A percentile compares a stretch with the other conserved stretches of the same genome.
Conservation (phyloP, 2,113 vertebrate species). For the Carassius carassius region DNA sequence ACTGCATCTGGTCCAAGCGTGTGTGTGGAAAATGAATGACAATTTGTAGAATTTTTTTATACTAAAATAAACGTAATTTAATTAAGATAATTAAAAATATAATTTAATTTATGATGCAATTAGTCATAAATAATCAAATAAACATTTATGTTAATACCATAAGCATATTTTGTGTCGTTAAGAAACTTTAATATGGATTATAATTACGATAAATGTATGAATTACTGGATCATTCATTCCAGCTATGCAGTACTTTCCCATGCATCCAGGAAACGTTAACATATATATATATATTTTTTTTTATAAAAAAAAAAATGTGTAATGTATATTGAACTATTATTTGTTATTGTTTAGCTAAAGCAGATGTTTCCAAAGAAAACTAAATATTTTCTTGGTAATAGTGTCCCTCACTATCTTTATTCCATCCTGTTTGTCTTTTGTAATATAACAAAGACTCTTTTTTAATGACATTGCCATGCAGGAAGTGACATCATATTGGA, state of each 20-base stretch:
- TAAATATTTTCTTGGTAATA: not conserved
- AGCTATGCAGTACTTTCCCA: not conserved
- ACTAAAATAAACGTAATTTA: not conserved
- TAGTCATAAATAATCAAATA: not conserved
- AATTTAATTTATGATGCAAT: not conserved
- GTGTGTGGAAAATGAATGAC: not conserved
- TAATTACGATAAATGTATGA: not conserved
- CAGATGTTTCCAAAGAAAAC: not conserved
- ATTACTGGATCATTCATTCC: no score
- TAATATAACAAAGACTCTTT: not conserved
- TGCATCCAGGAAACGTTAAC: not conserved
- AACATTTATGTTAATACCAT: not conserved
- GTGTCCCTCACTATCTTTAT: not conserved
- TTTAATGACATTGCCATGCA: not conserved
- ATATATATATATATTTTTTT: no score
- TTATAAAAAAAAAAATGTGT: no score
- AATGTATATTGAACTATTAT: no score
- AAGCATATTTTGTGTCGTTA: not conserved
- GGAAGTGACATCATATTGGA: not conserved
- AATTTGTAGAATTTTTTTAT: not conserved
- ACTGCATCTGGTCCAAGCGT: not conserved
- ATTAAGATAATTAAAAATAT: not conserved
- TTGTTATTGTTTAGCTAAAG: no score
- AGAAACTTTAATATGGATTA: not conserved
- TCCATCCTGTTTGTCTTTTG: not conserved